phyloP scores from a whole-genome alignment of 2,113 vertebrate species.

The Platycercus adscitus region DNA sequence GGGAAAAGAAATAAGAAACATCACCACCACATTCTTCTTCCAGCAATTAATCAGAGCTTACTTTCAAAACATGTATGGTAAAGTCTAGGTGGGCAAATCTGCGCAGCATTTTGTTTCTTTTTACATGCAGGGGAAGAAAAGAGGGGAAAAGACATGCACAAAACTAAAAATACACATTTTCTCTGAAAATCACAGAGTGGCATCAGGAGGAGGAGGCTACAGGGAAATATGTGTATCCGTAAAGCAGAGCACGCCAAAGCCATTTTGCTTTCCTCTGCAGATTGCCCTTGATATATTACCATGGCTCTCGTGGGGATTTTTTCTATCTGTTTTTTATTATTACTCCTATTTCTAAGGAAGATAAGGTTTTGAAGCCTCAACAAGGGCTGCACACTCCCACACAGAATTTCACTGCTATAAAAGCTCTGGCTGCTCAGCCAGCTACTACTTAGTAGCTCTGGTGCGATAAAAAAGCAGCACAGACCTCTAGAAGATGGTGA shows the following conservation, averaged over 20 bases:
- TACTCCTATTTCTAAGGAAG: not conserved
- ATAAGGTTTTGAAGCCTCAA: not conserved
- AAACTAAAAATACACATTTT: not conserved
- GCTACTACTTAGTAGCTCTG: not conserved
- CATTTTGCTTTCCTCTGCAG: not conserved
- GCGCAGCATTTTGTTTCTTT: not conserved
- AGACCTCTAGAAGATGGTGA: not conserved
- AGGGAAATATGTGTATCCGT: not conserved
- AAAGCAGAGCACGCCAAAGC: not conserved
- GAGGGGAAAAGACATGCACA: not conserved
- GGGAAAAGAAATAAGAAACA: not conserved
- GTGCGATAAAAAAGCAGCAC: not conserved
- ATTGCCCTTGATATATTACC: not conserved
- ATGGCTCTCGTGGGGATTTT: not conserved
- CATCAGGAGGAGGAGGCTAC: not conserved
- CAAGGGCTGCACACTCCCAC: slow-evolving; percentile 7
- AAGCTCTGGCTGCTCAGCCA: not conserved
- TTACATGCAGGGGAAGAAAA: not conserved
- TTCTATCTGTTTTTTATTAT: not conserved
- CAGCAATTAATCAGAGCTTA: not conserved
- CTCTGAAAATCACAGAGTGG: not conserved
- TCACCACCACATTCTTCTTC: not conserved
- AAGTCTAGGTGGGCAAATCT: not conserved
- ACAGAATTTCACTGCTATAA: not conserved
- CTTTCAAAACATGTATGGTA: not conserved